Percentiles rank a stretch among this genome's conserved stretches.
phyloP scores from a whole-genome alignment of 2,797 vertebrate species.

The Holocentrus rufus region DNA sequence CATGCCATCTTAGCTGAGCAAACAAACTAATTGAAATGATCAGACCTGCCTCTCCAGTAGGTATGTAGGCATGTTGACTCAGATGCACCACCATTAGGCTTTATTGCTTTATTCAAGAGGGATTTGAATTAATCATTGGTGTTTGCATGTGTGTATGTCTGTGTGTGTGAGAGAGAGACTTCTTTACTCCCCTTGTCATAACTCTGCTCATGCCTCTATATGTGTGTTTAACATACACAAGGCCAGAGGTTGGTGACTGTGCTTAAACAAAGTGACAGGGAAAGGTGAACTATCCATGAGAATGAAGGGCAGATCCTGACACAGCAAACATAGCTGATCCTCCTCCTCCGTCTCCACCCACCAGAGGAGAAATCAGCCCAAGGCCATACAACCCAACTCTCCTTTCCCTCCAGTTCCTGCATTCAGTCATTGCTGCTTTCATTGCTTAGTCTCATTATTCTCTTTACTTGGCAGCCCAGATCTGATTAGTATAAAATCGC shows the following conservation, averaged over 20 bases:
- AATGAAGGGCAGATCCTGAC: neutral
- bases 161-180: constrained; percentile 6
- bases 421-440: neutral
- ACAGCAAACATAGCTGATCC: neutral
- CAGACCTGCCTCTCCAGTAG: constrained; percentile 45
- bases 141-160: constrained; percentile 26
- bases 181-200: constrained; percentile 25
- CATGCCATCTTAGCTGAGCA: constrained; percentile 68
- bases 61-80: constrained; percentile 65
- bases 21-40: constrained; percentile 64
- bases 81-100: constrained; percentile 66
- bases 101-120: constrained; percentile 76
- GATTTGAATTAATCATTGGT: constrained; percentile 73
- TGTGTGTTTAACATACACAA: constrained; percentile 21
- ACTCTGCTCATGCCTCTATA: constrained; percentile 6
- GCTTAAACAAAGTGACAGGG: constrained; percentile 14
- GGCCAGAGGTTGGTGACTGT: constrained; percentile 13
- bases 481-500: neutral
- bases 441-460: neutral
- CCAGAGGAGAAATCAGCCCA: neutral
- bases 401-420: neutral
- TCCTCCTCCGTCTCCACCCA: neutral
- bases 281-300: constrained; percentile 15
- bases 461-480: neutral
- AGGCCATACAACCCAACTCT: neutral